A percentile compares a stretch with the other conserved stretches of the same genome.
These are phyloP conservation scores for Caenorhabditis latens DNA, from an alignment of 1,140 invertebrate species.

Conservation along the genomic window DNA sequence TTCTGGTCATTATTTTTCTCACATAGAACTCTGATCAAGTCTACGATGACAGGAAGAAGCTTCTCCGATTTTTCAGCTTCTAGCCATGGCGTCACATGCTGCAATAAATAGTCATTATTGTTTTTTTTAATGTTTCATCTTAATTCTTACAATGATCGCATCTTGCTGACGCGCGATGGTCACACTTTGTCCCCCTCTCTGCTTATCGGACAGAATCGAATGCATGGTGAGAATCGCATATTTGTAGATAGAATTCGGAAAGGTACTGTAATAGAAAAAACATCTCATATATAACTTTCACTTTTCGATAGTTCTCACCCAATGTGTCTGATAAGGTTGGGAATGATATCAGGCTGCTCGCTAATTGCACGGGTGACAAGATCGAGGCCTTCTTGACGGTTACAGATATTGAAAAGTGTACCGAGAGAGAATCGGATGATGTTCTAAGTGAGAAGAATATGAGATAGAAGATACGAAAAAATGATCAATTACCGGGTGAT, in stretches of 20 bases:
- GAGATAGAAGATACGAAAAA: not conserved
- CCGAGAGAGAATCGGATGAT: slow-evolving; percentile 42
- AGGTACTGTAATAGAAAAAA: slow-evolving; percentile 40
- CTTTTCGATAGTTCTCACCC: not conserved
- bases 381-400: slow-evolving; percentile 38
- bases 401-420: slow-evolving; percentile 46
- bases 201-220: slow-evolving; percentile 55
- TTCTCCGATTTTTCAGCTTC: slow-evolving; percentile 52
- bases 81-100: slow-evolving; percentile 30
- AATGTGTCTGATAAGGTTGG: slow-evolving; percentile 52
- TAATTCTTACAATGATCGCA: slow-evolving; percentile 38
- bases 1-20: slow-evolving; percentile 53
- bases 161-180: slow-evolving; percentile 44
- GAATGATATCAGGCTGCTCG: slow-evolving; percentile 37
- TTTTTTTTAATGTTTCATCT: not conserved
- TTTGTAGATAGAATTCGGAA: slow-evolving; percentile 39
- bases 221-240: slow-evolving; percentile 55
- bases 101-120: not conserved
- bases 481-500: not conserved
- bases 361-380: slow-evolving; percentile 21
- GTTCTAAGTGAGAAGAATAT: not conserved
- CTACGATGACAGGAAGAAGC: slow-evolving; percentile 56
- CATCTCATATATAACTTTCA: not conserved
- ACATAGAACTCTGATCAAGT: slow-evolving; percentile 44
- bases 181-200: slow-evolving; percentile 40